phyloP scores from a whole-genome alignment of 2,888 invertebrate genomes.

The Dyspetes luteomarginatus region DNA sequence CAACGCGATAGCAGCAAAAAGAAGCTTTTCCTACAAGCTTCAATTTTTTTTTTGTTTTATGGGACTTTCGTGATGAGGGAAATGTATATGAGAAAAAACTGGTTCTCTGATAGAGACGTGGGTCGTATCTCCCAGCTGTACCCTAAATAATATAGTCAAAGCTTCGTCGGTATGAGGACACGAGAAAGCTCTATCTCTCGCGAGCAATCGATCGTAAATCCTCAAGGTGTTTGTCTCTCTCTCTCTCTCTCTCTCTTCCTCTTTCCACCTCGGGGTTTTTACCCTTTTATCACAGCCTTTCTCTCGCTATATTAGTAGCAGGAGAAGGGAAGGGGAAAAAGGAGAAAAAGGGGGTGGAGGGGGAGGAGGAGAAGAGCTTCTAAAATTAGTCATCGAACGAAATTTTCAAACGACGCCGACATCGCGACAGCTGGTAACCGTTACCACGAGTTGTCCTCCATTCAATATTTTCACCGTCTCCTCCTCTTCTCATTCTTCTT shows the following conservation, averaged over 20 bases:
- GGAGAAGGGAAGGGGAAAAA: not conserved
- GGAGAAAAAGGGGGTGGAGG: too few species aligned
- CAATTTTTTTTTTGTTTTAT: too few species aligned
- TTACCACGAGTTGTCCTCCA: constrained; percentile 39
- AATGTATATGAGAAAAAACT: too few species aligned
- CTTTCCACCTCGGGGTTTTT: constrained; percentile 18
- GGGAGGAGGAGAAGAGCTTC: constrained; percentile 5
- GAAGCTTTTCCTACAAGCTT: too few species aligned
- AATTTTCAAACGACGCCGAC: constrained; percentile 45
- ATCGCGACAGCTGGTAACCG: constrained; percentile 51
- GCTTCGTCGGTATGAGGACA: not conserved
- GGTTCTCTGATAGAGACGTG: too few species aligned
- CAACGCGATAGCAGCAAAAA: too few species aligned
- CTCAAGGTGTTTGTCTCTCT: constrained; percentile 1
- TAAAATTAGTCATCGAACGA: constrained; percentile 54
- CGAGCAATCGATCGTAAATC: constrained; percentile 49
- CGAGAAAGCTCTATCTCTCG: constrained; percentile 17
- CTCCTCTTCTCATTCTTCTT: constrained; percentile 13
- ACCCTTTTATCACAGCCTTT: not conserved
- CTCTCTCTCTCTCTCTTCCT: too few species aligned
- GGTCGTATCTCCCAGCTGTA: too few species aligned
- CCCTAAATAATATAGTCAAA: not conserved
- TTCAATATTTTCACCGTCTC: constrained; percentile 25
- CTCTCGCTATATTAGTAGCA: constrained; percentile 3
- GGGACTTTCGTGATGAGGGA: too few species aligned